Base-by-base conservation (phyloP, 2,888 invertebrate genomes). In the Phalangium opilio region DNA sequence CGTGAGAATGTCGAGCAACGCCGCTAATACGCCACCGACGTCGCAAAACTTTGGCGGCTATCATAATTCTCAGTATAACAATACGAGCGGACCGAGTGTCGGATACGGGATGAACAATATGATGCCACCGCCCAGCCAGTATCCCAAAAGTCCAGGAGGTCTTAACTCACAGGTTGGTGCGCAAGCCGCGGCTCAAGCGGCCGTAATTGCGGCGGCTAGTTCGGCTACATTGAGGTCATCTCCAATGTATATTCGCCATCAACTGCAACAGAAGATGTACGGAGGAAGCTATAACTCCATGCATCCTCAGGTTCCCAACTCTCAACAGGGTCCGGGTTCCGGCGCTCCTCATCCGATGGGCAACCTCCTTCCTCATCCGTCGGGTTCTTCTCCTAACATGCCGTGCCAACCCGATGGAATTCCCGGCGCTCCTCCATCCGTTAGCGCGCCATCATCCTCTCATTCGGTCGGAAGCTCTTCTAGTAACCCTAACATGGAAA, bases 181-280 rank as follows among this genome's bases (percentile, higher is more conserved):
- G 19, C 57, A 57, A 41, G 55, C 55, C 35, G 57, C 59, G 5
- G 57, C 58, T 15, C 55, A 55, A 34, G 56, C 58, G 14, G 58
- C 57, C 53, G 53, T 58, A 45, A 47, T 56, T 46, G 57, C 59
- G 48, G 52, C 58, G 34, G 52, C 53, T 39, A 46, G 59, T 51
- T 57, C 61, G 52, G 46, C 60, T 57, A 49, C n/a, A 63, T 48
- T 45, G 62, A 60, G 43, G 52, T 55, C 46, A 49, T 57, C 58
- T 48, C 56, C 59, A 45, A 55, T 59, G 57, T 78, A 78, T 71
- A 71, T 78, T 64, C 78, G 78, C 63, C 77, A 78, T 64, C 78
- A 79, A 53, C 58, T 68, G 48, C 67, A 64, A 57, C 61, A 61
- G 21, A 52, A 50, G 36, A 52, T 53, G 40, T 51, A 53, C 35